phyloP scores from a whole-genome alignment of 2,888 invertebrate species.

The Hypercompe scribonia region DNA sequence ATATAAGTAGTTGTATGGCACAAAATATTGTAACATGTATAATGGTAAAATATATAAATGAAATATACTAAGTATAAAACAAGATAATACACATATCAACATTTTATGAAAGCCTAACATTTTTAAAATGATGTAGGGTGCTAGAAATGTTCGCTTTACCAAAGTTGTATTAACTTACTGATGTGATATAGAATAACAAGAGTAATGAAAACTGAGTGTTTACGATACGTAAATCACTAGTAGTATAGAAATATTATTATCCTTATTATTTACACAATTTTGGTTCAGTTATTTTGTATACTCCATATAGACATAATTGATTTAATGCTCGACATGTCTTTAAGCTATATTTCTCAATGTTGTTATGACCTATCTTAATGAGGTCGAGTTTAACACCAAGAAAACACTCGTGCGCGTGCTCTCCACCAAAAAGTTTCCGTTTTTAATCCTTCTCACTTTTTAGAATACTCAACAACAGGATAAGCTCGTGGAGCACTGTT shows the following conservation, averaged over 20 bases:
- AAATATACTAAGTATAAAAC: not conserved
- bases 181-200: not conserved
- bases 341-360: no score
- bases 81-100: not conserved
- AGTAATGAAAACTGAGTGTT: not conserved
- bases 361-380: no score
- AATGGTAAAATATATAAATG: not conserved
- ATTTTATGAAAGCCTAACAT: not conserved
- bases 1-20: not conserved
- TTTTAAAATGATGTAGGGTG: not conserved
- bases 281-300: not conserved
- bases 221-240: not conserved
- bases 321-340: no score
- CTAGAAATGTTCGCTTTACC: not conserved
- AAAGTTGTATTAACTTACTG: not conserved
- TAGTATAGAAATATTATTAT: not conserved
- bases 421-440: no score
- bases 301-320: no score
- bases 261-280: no score
- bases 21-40: not conserved
- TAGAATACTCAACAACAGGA: no score
- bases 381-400: no score
- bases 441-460: no score
- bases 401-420: no score
- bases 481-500: no score